Conservation (phyloP, 2,888 invertebrate species). For the Sinopyrophorus schimmeli region DNA sequence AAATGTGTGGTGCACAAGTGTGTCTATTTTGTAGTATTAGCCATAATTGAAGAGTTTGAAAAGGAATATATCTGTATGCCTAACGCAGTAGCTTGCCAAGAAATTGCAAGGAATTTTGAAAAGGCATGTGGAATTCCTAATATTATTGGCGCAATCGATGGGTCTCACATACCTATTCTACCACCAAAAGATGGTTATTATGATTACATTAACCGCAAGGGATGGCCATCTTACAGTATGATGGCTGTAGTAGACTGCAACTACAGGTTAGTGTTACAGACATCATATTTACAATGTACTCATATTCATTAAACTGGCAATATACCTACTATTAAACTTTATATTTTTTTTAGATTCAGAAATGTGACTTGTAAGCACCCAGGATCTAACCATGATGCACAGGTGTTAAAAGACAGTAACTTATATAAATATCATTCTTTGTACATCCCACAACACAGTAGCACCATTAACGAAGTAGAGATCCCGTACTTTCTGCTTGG, state of each 20-base stretch:
- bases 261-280: no score
- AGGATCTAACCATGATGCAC: constrained; percentile 32
- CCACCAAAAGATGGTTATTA: constrained; percentile 30
- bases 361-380: constrained; percentile 25
- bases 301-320: no score
- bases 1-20: constrained; percentile 35
- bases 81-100: constrained; percentile 34
- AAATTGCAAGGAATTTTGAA: constrained; percentile 34
- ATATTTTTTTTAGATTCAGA: no score
- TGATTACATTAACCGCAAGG: constrained; percentile 37
- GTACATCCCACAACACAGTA: no score
- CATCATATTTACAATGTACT: no score
- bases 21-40: constrained; percentile 39
- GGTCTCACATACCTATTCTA: constrained; percentile 34
- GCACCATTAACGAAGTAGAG: constrained; percentile 8
- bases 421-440: no score
- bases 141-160: constrained; percentile 42
- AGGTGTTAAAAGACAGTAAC: constrained; percentile 24
- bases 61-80: constrained; percentile 40
- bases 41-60: constrained; percentile 39
- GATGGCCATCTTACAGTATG: constrained; percentile 33
- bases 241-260: constrained; percentile 36
- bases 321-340: no score
- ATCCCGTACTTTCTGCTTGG: no score
- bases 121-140: constrained; percentile 39